Evolutionary conservation across 1,140 invertebrate species (phyloP), one percentile per base, ranked within the genome.

Genomic region (Philotrypesis tridentata): DNA sequence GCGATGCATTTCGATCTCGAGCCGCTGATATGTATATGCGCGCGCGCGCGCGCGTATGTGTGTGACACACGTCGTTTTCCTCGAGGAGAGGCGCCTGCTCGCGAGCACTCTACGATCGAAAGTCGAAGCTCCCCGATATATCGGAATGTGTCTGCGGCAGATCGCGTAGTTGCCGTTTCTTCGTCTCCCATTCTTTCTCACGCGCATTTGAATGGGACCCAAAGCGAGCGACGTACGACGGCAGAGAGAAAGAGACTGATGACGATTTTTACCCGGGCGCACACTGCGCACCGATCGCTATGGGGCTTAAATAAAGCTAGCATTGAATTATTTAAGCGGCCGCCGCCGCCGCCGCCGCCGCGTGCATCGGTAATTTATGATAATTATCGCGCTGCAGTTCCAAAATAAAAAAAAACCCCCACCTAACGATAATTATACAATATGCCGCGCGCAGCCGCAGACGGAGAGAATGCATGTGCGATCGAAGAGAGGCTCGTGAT

Each of bases 1-100:
- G 48, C 86, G 85, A 87, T 88, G 85, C 86, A 88, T 89, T 89
- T 87, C 84, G 84, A 88, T 89, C 88, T 87, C 43, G 84, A 79
- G 81, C 84, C 85, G 71, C 83, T 84, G 72, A 29, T 48, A 33
- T 74, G 25, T 74, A n/a, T 33, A 70, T 70, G 29, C 71, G 37
- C 33, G 31, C 33, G 71, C 7, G 25, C 29, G 63, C 40, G 6
- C 71, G 25, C 37, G 33, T 11, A 40, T 23, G 48, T 11, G 71
- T 23, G 48, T 55, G 48, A 55, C 48, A 25, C 17, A 31, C 29
- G 63, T 37, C 48, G 55, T 11, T 63, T 63, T 76, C 63, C 37
- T 43, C 25, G 23, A 70, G 27, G 14, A 74, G 55, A 27, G 40
- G 55, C 73, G 55, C 73, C 73, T n/a, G n/a, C n/a, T 33, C 8